Conservation (phyloP, 2,888 invertebrate species). For the Diachrysia chrysitis region DNA sequence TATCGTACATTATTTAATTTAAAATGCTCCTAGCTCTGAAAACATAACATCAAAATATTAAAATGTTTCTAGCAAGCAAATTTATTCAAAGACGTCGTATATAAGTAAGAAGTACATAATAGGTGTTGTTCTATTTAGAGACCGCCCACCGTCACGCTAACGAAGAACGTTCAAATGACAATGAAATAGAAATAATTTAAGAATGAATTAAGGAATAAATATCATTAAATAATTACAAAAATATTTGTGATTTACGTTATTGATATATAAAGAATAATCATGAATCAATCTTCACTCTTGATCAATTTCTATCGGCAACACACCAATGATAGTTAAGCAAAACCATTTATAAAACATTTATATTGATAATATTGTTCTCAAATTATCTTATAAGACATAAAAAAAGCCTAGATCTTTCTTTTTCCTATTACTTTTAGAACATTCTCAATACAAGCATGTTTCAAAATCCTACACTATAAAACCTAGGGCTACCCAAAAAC, state of each 20-base stretch:
- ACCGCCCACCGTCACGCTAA: conserved; percentile 76
- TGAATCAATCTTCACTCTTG: too few species aligned
- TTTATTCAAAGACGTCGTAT: conserved; percentile 51
- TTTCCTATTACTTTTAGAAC: too few species aligned
- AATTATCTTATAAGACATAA: too few species aligned
- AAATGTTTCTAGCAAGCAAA: conserved; percentile 10
- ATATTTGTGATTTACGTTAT: neutral
- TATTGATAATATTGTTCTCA: too few species aligned
- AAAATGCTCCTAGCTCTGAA: neutral
- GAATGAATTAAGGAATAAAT: neutral
- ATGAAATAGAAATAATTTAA: conserved; percentile 11
- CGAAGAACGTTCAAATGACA: conserved; percentile 42
- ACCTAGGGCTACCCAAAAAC: too few species aligned
- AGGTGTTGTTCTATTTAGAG: conserved; percentile 85
- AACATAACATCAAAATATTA: neutral
- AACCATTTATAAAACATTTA: too few species aligned
- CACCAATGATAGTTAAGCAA: too few species aligned
- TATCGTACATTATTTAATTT: neutral
- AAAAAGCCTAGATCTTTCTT: too few species aligned
- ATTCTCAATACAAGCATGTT: too few species aligned
- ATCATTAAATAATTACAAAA: neutral
- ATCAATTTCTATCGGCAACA: too few species aligned
- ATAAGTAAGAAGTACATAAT: conserved; percentile 67
- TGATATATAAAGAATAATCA: neutral
- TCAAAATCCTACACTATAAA: too few species aligned